Base-by-base conservation (phyloP, 64 coral and sea anemone genomes). In the Pocillopora damicornis region DNA sequence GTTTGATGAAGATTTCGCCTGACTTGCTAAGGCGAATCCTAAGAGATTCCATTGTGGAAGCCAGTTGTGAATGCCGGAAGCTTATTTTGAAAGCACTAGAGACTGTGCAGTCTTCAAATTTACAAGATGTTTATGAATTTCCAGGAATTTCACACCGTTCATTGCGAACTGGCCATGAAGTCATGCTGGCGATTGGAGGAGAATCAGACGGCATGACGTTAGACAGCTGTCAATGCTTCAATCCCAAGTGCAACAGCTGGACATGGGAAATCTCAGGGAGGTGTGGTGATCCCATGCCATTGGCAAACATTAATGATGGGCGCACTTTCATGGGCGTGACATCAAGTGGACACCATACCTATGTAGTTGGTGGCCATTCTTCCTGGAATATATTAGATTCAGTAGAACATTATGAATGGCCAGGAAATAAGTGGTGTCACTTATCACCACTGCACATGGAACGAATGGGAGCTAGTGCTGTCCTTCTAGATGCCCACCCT, bases 401-500 rank as follows among this genome's bases (percentile, higher is more conserved):
- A 3, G 93, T 95, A 60, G 89, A 95, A 34, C 81, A 80, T 13
- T 95, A 95, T 59, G 93, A 95, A 67, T 92, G 90, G 73, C 93
- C 90, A 80, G 87, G 87, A 86, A 95, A 95, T 56, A 77, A 89
- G 22, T 95, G 93, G 93, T 56, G 78, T 37, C 73, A 73, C 22
- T 57, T 91, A 1, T 88, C 93, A 57, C 45, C 89, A 35, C 35
- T 95, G 90, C 82, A 83, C 35, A 69, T 76, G 59, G 87, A 80
- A 58, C 90, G 93, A 6, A 87, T 95, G 76, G 93, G 93, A 78
- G 89, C 93, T 36, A 74, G 86, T 12, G 82, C 86, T 22, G 25
- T 77, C 1, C 22, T 86, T 11, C 8, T 92, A 35, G 86, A 92
- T 57, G 76, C 11, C 67, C 87, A 89, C 36, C 82, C 91, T 13